Conservation (phyloP, 2,888 invertebrate genomes). For the Nephrotoma appendiculata region DNA sequence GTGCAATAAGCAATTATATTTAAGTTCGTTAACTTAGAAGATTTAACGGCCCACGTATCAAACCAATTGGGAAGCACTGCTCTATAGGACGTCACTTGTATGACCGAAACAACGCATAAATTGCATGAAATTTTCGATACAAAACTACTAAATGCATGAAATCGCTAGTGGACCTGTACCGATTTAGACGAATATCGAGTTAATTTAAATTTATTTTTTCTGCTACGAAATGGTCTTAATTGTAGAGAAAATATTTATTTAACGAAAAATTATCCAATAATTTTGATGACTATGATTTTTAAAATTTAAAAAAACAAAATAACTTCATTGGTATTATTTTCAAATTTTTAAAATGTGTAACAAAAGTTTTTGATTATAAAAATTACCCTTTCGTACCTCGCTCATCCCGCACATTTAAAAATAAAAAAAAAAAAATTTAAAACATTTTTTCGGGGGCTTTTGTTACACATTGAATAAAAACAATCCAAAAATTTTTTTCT, state of each 20-base stretch:
- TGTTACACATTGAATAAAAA: background rate
- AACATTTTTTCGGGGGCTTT: background rate
- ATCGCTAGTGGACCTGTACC: background rate
- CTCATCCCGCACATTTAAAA: background rate
- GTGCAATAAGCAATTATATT: background rate
- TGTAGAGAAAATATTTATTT: background rate
- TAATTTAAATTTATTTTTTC: background rate
- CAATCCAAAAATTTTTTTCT: background rate
- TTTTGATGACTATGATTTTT: background rate
- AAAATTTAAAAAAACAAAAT: background rate
- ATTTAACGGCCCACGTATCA: background rate
- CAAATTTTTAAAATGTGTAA: background rate
- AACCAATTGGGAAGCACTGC: background rate
- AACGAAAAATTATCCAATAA: background rate
- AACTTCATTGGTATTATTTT: background rate
- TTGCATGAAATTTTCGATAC: background rate
- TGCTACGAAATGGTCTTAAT: background rate
- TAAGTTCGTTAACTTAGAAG: too few species aligned
- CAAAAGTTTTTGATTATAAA: background rate
- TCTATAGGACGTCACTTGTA: background rate
- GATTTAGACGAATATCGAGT: background rate
- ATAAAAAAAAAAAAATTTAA: background rate
- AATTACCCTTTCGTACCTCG: background rate
- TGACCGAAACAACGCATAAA: background rate
- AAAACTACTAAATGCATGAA: background rate